Evolutionary conservation across 2,888 invertebrate genomes (phyloP).

Genomic region (Synergus umbraculus): DNA sequence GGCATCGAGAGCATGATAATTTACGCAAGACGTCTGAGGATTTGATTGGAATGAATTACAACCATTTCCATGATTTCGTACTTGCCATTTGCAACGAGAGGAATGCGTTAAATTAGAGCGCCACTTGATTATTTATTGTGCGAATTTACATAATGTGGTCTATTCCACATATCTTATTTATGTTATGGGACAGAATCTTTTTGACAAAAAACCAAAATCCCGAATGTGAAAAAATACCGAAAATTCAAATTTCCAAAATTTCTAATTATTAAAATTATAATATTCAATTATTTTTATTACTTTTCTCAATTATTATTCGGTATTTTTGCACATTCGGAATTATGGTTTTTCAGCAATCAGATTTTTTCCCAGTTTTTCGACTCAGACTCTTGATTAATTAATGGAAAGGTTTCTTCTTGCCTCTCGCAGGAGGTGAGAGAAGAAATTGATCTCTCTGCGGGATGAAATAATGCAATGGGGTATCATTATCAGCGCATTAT

Average conservation of each 20-base stretch:
- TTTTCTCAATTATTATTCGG: too few relatives aligned
- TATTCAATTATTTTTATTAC: too few relatives aligned
- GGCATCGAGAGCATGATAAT: constrained; percentile 39
- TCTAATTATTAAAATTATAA: too few relatives aligned
- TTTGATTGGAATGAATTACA: constrained; percentile 61
- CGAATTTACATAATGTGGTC: neutral
- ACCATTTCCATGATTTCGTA: constrained; percentile 62
- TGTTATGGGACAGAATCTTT: neutral
- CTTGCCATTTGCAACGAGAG: constrained; percentile 39
- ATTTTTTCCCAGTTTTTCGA: too few relatives aligned
- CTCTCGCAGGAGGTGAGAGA: neutral
- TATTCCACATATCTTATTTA: neutral
- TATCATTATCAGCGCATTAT: constrained; percentile 71
- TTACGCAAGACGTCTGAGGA: constrained; percentile 56
- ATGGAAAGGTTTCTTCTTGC: too few relatives aligned
- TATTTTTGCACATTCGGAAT: too few relatives aligned
- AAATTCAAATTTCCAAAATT: too few relatives aligned
- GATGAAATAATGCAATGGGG: constrained; percentile 61
- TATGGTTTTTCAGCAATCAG: too few relatives aligned
- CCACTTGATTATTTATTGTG: constrained; percentile 14
- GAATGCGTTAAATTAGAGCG: constrained; percentile 52
- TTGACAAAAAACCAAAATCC: too few relatives aligned
- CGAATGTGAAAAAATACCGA: too few relatives aligned
- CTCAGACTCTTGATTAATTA: too few relatives aligned
- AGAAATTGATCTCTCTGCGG: constrained; percentile 43